Base-by-base conservation (phyloP, 1,140 invertebrate genomes). In the Panulirus ornatus region DNA sequence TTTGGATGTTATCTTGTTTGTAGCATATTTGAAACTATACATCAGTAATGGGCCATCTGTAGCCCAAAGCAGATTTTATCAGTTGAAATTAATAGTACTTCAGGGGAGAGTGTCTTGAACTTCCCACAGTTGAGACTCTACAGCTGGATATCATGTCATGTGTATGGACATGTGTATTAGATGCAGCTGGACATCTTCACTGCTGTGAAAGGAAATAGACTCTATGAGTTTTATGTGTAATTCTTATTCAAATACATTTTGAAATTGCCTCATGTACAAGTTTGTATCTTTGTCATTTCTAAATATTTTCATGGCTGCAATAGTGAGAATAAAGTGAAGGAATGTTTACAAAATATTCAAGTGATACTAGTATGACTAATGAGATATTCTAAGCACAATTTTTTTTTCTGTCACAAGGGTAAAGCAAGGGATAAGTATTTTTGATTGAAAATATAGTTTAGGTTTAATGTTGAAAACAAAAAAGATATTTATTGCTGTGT, bases 171-270 rank as follows among this genome's bases (percentile, higher is more conserved):
- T 63, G 42, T 85, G 83, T 85, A 85, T 75, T 85, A 85, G 83
- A 85, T 85, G 83, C 83, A 85, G 66, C 22, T 47, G 40, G 76
- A 44, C 76, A 79, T 79, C 42, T 47, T 79, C 22, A 79, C 51
- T 79, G 76, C 76, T 71, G 83, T 75, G 83, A 85, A 85, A 40
- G 63, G 47, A 85, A 40, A 66, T 75, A 79, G 76, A 79, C 76
- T 79, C 76, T 79, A 84, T 47, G 81, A 83, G 82, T 84, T 84
- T 85, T 85, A 79, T 47, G 83, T 85, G 83, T 85, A 85, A 85
- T 85, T 51, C 83, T 85, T 73, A 85, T 85, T 85, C 83, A 85
- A 85, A 85, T 85, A 85, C 66, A 85, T 85, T 85, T 70, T 85
- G 38, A 85, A 51, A 51, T 66, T 85, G 83, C 70, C 83, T 70